Base-by-base conservation (phyloP, 1,140 invertebrate species). In the Sitophilus oryzae region DNA sequence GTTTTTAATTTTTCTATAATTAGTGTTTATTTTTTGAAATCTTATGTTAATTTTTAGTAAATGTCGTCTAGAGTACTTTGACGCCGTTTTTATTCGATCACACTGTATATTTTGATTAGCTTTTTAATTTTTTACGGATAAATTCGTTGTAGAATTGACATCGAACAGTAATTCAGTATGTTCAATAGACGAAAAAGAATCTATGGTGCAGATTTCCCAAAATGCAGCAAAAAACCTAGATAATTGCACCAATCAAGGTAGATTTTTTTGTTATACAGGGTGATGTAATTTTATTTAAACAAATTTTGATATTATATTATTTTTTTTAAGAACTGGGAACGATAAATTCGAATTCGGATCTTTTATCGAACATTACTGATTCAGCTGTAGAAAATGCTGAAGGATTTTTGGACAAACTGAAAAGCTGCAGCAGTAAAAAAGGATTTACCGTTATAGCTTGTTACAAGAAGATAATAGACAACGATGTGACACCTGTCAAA, bases 401-500 rank as follows among this genome's bases (percentile, higher is more conserved):
- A 42, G n/a, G 40, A 14, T 55, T 68, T 14, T 41, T 68, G 2
- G 60, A 64, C 21, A 50, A 60, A 10, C 36, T 68, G 38, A 46
- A 52, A 2, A 40, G 44, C 0, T 68, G 66, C 40, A 64, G 64
- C 34, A 40, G 48, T 8, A 65, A 59, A 38, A 23, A 47, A 4
- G 58, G 52, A 3, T 46, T 66, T 22, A 40, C 57, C 14, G 45
- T 61, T 19, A 60, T 66, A 25, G 41, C 48, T 15, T 68, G 66
- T 30, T 68, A 68, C 52, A 66, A 59, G 37, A 62, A 63, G 4
- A 57, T 66, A 2, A 68, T 68, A 6, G 46, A 43, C 6, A 55
- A 48, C 1, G 59, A 67, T 18, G 64, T 68, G 3, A 14, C 47
- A 8, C 62, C 66, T 5, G 51, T 66, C 9, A 68, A 66, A 50